Conservation (phyloP, 2,113 vertebrate species). For the Suncus etruscus region DNA sequence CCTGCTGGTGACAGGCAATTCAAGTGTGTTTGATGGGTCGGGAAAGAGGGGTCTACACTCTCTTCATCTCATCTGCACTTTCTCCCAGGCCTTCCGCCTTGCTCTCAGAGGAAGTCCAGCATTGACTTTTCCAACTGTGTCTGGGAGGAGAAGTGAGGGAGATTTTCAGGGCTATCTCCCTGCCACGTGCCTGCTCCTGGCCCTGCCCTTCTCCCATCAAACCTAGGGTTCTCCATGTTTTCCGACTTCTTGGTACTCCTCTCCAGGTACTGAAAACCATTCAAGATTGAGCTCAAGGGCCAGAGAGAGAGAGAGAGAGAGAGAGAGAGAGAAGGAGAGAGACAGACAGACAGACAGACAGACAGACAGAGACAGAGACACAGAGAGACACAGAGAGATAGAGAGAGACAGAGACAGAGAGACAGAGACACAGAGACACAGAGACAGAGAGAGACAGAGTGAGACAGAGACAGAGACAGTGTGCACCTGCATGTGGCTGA, state of each 20-base stretch:
- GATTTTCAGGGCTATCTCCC: neutral
- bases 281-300: slow-evolving; percentile 6
- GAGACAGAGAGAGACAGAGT: too few species aligned
- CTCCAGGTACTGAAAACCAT: slow-evolving; percentile 5
- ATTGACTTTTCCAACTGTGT: neutral
- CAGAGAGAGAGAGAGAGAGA: neutral
- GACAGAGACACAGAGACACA: too few species aligned
- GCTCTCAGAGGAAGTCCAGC: neutral
- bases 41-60: neutral
- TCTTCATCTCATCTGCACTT: neutral
- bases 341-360: too few species aligned
- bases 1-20: neutral
- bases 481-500: too few species aligned
- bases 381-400: neutral
- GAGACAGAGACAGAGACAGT: too few species aligned
- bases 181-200: neutral
- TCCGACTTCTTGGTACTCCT: neutral
- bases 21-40: neutral
- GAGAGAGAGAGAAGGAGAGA: too few species aligned
- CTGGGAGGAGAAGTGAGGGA: neutral
- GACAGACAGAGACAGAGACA: too few species aligned
- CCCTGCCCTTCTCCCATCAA: neutral
- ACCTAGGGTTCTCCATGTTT: neutral
- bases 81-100: neutral
- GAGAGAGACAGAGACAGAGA: too few species aligned